Evolutionary conservation across 2,888 invertebrate genomes (phyloP).

Genomic region (Nomada fucata): DNA sequence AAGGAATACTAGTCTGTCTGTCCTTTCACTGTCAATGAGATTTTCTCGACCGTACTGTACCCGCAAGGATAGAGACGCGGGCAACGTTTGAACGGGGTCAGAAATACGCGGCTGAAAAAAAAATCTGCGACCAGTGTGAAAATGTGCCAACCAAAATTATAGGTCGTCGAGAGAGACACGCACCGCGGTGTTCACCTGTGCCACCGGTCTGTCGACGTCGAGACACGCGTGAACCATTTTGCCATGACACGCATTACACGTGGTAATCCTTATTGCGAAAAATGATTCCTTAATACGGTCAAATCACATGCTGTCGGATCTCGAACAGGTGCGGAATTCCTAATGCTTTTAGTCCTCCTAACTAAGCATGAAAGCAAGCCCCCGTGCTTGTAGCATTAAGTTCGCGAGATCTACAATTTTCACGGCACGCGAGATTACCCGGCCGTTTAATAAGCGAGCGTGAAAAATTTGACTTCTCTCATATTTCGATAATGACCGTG

Average conservation of each 20-base stretch:
- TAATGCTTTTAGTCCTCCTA: too few species aligned
- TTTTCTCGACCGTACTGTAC: slow-evolving; percentile 37
- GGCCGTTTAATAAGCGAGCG: too few species aligned
- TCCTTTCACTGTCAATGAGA: slow-evolving; percentile 51
- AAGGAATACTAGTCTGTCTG: slow-evolving; percentile 20
- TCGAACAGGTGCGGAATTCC: too few species aligned
- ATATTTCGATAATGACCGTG: too few species aligned
- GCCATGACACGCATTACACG: neutral
- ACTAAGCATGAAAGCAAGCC: too few species aligned
- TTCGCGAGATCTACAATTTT: too few species aligned
- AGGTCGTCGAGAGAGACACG: neutral
- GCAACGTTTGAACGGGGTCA: neutral
- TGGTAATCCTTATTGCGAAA: neutral
- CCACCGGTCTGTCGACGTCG: neutral
- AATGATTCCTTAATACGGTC: neutral
- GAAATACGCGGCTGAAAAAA: slow-evolving; percentile 11
- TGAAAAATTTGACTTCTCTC: too few species aligned
- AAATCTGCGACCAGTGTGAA: neutral
- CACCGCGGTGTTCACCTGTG: neutral
- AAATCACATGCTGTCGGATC: neutral
- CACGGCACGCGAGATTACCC: too few species aligned
- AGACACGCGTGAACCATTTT: slow-evolving; percentile 4
- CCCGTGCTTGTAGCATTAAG: too few species aligned
- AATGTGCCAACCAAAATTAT: slow-evolving; percentile 18
- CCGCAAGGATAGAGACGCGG: neutral